Conservation (phyloP, 2,797 vertebrate genomes). For the Lateolabrax maculatus region DNA sequence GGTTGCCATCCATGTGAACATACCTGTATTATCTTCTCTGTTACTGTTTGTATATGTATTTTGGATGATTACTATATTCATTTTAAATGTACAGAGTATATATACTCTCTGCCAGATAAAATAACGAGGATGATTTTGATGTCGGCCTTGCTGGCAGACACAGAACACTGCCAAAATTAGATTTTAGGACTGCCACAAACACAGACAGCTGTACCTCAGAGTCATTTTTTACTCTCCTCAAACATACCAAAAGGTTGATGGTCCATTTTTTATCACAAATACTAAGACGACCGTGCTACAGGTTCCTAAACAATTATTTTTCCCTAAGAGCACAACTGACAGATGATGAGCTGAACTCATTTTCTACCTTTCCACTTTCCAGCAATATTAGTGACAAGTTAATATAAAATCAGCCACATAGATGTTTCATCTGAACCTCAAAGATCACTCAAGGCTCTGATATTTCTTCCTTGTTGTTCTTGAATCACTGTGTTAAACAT, state of each 20-base stretch:
- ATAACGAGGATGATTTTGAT: slow-evolving; percentile 24
- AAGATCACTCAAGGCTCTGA: background rate
- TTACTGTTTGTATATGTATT: slow-evolving; percentile 28
- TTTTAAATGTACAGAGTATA: slow-evolving; percentile 2
- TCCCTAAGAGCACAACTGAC: slow-evolving; percentile 12
- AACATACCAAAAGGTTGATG: slow-evolving; percentile 30
- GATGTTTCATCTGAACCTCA: slow-evolving; percentile 27
- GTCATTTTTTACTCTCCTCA: slow-evolving; percentile 36
- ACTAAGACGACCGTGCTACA: slow-evolving; percentile 55
- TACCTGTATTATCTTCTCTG: slow-evolving; percentile 21
- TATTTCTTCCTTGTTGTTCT: background rate
- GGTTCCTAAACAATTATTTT: slow-evolving; percentile 15
- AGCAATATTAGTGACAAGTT: slow-evolving; percentile 16
- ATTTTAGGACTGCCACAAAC: slow-evolving; percentile 48
- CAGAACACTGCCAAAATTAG: slow-evolving; percentile 51
- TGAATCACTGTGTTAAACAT: slow-evolving; percentile 11
- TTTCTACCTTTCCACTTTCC: slow-evolving; percentile 29
- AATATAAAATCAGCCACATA: background rate
- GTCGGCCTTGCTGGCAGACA: slow-evolving; percentile 15
- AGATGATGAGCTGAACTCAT: slow-evolving; percentile 12
- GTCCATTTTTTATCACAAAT: slow-evolving; percentile 47
- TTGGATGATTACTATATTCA: slow-evolving; percentile 15
- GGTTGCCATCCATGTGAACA: background rate
- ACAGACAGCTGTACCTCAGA: slow-evolving; percentile 53
- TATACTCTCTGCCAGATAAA: background rate